These are phyloP conservation scores for Catharus ustulatus DNA, from an alignment of 2,797 vertebrate genomes.

Conservation along the genomic window DNA sequence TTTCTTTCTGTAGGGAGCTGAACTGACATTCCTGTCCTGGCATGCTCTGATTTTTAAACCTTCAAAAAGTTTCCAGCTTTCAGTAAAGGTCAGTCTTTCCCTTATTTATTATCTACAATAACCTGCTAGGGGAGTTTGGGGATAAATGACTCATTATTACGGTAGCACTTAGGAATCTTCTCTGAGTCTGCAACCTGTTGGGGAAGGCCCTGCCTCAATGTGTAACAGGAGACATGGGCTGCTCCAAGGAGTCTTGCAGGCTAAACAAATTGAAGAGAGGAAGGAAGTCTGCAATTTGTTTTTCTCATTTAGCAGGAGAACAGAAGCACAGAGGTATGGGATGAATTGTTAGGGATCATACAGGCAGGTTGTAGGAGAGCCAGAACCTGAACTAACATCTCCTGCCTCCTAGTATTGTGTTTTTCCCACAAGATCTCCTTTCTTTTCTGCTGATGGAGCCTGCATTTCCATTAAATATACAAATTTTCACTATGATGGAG, in stretches of 20 bases:
- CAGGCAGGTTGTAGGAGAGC: background rate
- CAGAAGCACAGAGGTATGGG: slow-evolving; percentile 21
- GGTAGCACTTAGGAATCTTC: slow-evolving; percentile 19
- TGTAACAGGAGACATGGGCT: background rate
- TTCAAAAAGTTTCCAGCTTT: slow-evolving; percentile 17
- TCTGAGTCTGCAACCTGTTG: slow-evolving; percentile 11
- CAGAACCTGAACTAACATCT: background rate
- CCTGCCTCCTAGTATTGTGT: background rate
- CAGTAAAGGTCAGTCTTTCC: background rate
- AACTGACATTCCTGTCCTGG: background rate
- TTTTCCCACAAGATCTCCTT: slow-evolving; percentile 12
- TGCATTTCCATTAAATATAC: background rate
- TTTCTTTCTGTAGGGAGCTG: background rate
- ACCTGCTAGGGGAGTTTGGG: slow-evolving; percentile 11
- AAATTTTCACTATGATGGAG: background rate
- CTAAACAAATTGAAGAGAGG: background rate
- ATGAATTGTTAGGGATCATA: background rate
- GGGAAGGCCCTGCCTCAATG: background rate
- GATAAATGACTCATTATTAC: slow-evolving; percentile 26
- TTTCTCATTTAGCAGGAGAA: slow-evolving; percentile 51
- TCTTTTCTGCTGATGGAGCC: background rate
- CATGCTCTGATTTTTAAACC: slow-evolving; percentile 15
- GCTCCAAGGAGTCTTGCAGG: background rate
- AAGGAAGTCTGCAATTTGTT: slow-evolving; percentile 57
- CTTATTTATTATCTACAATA: slow-evolving; percentile 42